Percentiles rank a stretch among this genome's conserved stretches.
phyloP scores from a whole-genome alignment of 64 coral and sea anemone genomes.

The Montipora cactus region DNA sequence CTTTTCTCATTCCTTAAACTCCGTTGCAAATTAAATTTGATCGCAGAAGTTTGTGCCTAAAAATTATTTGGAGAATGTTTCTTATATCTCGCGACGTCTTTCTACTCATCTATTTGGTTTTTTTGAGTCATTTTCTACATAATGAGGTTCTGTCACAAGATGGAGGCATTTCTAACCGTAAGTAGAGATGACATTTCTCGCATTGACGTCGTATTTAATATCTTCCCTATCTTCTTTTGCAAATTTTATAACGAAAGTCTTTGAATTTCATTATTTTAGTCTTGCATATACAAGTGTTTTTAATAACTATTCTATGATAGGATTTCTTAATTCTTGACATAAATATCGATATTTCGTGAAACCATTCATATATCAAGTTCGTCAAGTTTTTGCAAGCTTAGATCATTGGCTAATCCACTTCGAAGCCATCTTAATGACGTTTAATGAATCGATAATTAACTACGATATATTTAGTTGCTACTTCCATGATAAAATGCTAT shows the following conservation, averaged over 20 bases:
- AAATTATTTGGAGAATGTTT: not conserved
- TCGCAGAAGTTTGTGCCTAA: not conserved
- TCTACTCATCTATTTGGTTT: not conserved
- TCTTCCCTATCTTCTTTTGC: too few relatives aligned
- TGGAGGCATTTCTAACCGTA: not conserved
- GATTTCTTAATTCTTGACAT: not conserved
- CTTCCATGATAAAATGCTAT: not conserved
- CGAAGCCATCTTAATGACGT: not conserved
- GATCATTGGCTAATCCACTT: not conserved
- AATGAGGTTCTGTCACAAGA: not conserved
- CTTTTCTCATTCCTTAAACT: not conserved
- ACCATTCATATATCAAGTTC: not conserved
- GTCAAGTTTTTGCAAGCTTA: not conserved
- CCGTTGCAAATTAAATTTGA: not conserved
- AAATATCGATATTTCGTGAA: not conserved
- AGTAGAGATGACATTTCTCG: not conserved
- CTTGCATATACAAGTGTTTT: not conserved
- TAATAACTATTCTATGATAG: not conserved
- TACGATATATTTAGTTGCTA: not conserved
- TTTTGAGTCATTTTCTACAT: not conserved
- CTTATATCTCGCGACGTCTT: not conserved
- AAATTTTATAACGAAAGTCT: too few relatives aligned
- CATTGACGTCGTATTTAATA: not conserved
- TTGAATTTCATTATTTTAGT: too few relatives aligned
- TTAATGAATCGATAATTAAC: constrained; percentile 13